These are phyloP conservation scores for roundworm (Caenorhabditis elegans) DNA, from an alignment of 1,140 invertebrate species.

Conservation along the genomic window WBcel235 BX284605.5:5610001-5610500, in stretches of 20 bases:
- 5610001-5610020: slow-evolving; percentile 7
- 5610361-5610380: not conserved
- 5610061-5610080: not conserved
- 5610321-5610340: not conserved
- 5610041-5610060: slow-evolving; percentile 12
- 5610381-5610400: slow-evolving; percentile 31
- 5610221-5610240: not conserved
- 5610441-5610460: not conserved
- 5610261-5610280: not conserved
- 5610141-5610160: slow-evolving; percentile 29
- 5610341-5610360: not conserved
- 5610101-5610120: slow-evolving; percentile 16
- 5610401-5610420: slow-evolving; percentile 27
- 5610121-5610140: slow-evolving; percentile 12
- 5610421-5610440: not conserved
- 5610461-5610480: not conserved
- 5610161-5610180: slow-evolving; percentile 8
- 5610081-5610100: slow-evolving; percentile 3
- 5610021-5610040: slow-evolving; percentile 37
- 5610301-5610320: not conserved
- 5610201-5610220: not conserved
- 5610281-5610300: not conserved
- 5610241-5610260: not conserved
- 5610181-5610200: not conserved
- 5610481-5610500: not conserved